A percentile compares a stretch with the other conserved stretches of the same genome.
phyloP scores from a whole-genome alignment of 1,140 invertebrate species.

The Eriosoma lanigerum region DNA sequence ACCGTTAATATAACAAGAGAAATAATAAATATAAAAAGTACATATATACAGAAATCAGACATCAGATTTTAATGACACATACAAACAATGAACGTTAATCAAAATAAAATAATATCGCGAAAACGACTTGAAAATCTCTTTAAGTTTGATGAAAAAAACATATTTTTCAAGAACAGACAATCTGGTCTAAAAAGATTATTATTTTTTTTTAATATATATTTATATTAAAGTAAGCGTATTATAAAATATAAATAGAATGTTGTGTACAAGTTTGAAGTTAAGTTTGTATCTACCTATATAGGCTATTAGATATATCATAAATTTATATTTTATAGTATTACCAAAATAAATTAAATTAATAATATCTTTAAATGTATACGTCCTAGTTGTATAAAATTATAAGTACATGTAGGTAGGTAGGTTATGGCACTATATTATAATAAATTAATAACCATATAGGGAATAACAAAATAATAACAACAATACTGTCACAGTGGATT shows the following conservation, averaged over 20 bases:
- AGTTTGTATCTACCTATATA: too few species aligned
- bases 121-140: slow-evolving; percentile 1
- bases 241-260: background rate
- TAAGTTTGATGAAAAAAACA: background rate
- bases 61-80: slow-evolving; percentile 32
- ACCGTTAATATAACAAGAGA: slow-evolving; percentile 10
- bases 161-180: slow-evolving; percentile 21
- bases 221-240: background rate
- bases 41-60: background rate
- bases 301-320: background rate
- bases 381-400: too few species aligned
- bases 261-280: background rate
- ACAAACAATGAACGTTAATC: slow-evolving; percentile 28
- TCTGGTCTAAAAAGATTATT: background rate
- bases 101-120: slow-evolving; percentile 34
- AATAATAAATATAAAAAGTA: background rate
- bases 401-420: too few species aligned
- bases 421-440: too few species aligned
- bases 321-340: background rate
- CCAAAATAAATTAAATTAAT: background rate
- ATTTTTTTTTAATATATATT: background rate
- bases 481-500: too few species aligned
- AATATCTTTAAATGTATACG: background rate
- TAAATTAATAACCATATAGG: too few species aligned
- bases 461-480: too few species aligned